Percentiles rank a stretch among this genome's conserved stretches.
These are phyloP conservation scores for Dione juno DNA, from an alignment of 2,888 invertebrate genomes.

Conservation along the genomic window DNA sequence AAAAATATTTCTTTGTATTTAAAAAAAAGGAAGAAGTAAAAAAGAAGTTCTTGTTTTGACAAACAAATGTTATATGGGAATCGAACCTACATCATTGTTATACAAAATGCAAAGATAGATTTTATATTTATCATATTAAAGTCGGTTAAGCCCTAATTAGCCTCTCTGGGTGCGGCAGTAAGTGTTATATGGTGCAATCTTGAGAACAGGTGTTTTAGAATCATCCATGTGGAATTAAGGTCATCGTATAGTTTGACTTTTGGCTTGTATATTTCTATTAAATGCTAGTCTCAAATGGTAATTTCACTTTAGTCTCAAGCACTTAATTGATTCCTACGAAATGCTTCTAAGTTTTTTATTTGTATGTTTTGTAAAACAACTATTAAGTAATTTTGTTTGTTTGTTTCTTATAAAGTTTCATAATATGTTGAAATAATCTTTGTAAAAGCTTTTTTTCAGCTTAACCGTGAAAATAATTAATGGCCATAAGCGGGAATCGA, in stretches of 20 bases:
- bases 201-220: conserved; percentile 3
- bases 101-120: too few species aligned
- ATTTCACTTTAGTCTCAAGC: background rate
- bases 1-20: background rate
- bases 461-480: too few species aligned
- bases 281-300: conserved; percentile 6
- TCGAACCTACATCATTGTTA: background rate
- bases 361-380: background rate
- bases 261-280: conserved; percentile 5
- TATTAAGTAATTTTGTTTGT: background rate
- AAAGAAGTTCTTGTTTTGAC: background rate
- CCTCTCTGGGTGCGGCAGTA: background rate
- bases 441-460: background rate
- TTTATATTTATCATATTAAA: background rate
- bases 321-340: conserved; percentile 3
- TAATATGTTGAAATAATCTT: background rate
- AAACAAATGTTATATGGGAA: background rate
- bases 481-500: background rate
- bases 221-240: background rate
- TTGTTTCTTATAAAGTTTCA: background rate
- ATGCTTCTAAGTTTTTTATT: background rate
- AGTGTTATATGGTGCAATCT: conserved; percentile 1
- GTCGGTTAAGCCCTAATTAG: background rate
- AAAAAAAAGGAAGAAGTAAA: too few species aligned
- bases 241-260: background rate